A percentile compares a stretch with the other conserved stretches of the same genome.
These are phyloP conservation scores for Tylochromis polylepis DNA, from an alignment of 2,113 vertebrate genomes.

Conservation along the genomic window DNA sequence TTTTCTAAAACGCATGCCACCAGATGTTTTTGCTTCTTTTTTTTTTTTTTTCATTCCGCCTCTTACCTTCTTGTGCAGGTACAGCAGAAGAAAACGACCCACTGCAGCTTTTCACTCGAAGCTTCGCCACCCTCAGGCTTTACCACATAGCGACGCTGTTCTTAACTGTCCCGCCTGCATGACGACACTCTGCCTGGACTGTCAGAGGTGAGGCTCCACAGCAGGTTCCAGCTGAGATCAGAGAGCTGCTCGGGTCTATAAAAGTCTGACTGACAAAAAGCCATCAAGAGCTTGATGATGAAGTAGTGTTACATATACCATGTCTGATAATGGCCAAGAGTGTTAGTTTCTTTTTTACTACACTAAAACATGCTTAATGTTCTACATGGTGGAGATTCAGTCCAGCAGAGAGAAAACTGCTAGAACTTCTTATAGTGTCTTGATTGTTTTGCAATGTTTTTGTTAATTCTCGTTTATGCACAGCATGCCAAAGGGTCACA, in stretches of 20 bases:
- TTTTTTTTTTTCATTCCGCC: not conserved
- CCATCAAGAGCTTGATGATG: too few relatives aligned
- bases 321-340: not conserved
- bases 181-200: slow-evolving; percentile 93
- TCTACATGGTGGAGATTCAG: not conserved
- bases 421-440: not conserved
- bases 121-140: not conserved
- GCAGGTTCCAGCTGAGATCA: not conserved
- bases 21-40: not conserved
- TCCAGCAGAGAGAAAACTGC: not conserved
- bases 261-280: not conserved
- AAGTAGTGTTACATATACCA: not conserved
- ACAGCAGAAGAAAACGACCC: slow-evolving; percentile 62
- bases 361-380: not conserved
- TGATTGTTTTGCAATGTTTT: not conserved
- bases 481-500: not conserved
- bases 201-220: slow-evolving; percentile 81
- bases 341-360: not conserved
- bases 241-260: not conserved
- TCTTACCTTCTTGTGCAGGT: slow-evolving; percentile 61
- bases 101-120: not conserved
- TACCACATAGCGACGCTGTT: slow-evolving; percentile 88
- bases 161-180: slow-evolving; percentile 97
- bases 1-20: not conserved
- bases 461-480: not conserved